These are phyloP conservation scores for Cossypha niveicapilla DNA, from an alignment of 2,797 vertebrate genomes.

Conservation along the genomic window DNA sequence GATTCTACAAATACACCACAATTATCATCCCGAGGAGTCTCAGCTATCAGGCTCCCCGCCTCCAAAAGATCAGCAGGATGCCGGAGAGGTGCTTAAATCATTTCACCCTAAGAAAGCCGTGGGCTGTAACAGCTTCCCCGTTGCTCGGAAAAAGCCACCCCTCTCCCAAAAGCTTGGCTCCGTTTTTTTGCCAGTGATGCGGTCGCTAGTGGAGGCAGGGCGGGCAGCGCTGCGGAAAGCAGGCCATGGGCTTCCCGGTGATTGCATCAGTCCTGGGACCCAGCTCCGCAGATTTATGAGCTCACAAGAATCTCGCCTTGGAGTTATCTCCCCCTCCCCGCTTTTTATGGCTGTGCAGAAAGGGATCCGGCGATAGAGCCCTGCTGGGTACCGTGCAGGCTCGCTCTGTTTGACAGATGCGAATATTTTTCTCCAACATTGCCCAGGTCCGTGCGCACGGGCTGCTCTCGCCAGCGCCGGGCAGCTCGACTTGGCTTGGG, in stretches of 20 bases:
- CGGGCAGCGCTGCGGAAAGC: background rate
- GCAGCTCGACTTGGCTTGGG: background rate
- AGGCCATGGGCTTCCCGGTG: background rate
- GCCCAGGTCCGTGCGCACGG: background rate
- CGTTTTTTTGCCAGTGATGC: background rate
- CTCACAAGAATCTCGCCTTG: background rate
- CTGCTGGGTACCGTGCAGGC: background rate
- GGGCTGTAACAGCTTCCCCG: background rate
- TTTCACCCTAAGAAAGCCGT: conserved; percentile 24
- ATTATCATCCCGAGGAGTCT: conserved; percentile 43
- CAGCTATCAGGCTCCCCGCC: background rate
- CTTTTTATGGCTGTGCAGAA: background rate
- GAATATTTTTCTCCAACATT: background rate
- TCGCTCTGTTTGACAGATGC: background rate
- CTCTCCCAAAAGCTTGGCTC: background rate
- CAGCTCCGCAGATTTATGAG: background rate
- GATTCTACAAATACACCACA: conserved; percentile 49
- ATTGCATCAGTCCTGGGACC: background rate
- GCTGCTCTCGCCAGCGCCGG: fast-evolving
- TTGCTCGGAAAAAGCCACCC: background rate
- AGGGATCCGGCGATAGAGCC: background rate
- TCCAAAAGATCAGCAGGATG: conserved; percentile 33
- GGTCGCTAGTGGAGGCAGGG: background rate
- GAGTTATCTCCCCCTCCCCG: background rate
- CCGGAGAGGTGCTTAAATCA: conserved; percentile 47